Evolutionary conservation across 2,797 vertebrate species (phyloP), one percentile per base, ranked within the genome.

Genomic region (Onychomys torridus): DNA sequence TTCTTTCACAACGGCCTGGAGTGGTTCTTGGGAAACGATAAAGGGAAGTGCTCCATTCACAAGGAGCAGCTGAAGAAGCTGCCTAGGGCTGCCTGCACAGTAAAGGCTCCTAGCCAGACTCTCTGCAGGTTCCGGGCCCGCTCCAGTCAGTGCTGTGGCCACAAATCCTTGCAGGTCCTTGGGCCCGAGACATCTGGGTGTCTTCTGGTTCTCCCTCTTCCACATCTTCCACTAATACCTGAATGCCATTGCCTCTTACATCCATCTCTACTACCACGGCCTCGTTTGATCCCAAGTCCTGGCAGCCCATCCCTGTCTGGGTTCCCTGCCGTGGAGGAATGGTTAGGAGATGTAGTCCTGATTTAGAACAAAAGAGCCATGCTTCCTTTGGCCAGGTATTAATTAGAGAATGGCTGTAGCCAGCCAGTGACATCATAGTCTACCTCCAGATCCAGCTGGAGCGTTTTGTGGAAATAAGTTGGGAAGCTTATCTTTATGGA

Each of bases 361-460:
- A 96, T 96, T 96, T 96, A 97, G 97, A 97, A 94, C 94, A 88
- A 91, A 94, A 37, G 40, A 90, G 59, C 65, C 84, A 94, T 63
- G 93, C 61, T 43, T 27, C 87, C 93, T 27, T 14, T 40, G 69
- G 61, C 79, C 87, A 95, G 95, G 88, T 96, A 87, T 77, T 95
- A 83, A 96, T 77, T 65, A 96, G 85, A 73, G 76, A 93, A 40
- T 90, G 87, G 57, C 94, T 81, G 77, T 13, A 93, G 91, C 83
- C 19, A 67, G 84, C 88, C 5, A 29, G 52, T 94, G 96, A 96
- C 90, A 67, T 96, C 95, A 96, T 6, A 37, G 1, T 79, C 96
- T 79, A 43, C 90, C 93, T 96, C 97, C 71, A 67, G 93, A 77
- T 71, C 79, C 90, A 78, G 83, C 71, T 61, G 96, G 96, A 83